Conservation (phyloP, 1,140 invertebrate species). For the Phymorhynchus buccinoides region DNA sequence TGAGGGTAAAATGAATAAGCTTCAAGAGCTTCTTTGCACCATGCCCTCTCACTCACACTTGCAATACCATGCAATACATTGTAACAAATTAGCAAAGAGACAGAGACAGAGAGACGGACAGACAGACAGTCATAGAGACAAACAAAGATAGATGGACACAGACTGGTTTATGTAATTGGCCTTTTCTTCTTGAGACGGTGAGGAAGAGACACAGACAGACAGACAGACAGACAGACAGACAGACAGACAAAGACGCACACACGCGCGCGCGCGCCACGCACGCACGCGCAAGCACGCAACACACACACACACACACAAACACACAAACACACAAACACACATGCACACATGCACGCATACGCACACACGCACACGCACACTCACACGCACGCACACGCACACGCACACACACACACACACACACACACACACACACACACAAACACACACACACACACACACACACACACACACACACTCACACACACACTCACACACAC, state of each 20-base stretch:
- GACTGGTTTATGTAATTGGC: too few relatives aligned
- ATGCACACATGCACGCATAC: neutral
- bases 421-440: too few relatives aligned
- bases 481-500: constrained; percentile 21
- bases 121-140: too few relatives aligned
- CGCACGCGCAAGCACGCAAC: neutral
- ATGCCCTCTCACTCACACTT: neutral
- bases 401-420: neutral
- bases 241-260: neutral
- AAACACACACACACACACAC: too few relatives aligned
- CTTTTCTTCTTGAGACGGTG: too few relatives aligned
- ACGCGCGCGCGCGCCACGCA: neutral
- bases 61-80: neutral
- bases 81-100: too few relatives aligned
- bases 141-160: too few relatives aligned
- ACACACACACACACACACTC: constrained; percentile 21
- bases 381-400: neutral
- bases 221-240: neutral
- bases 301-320: neutral
- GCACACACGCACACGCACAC: neutral
- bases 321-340: neutral
- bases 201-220: neutral
- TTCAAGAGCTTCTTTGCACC: too few relatives aligned
- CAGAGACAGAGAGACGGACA: too few relatives aligned
- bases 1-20: neutral